Conservation (phyloP, 2,888 invertebrate species). For the Furcula furcula region DNA sequence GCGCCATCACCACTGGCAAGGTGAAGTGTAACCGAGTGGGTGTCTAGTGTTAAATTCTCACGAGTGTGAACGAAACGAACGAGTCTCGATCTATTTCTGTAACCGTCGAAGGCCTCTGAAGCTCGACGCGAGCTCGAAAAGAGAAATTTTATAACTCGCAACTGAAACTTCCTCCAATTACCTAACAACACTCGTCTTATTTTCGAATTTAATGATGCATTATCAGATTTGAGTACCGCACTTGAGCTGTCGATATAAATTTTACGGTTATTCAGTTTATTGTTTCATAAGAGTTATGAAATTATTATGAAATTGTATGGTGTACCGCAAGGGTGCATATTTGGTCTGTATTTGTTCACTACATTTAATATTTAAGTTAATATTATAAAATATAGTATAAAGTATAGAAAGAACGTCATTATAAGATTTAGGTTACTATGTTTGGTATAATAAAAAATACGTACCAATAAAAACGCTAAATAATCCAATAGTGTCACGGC, state of each 20-base stretch:
- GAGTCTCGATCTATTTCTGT: slow-evolving; percentile 73
- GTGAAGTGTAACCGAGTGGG: slow-evolving; percentile 77
- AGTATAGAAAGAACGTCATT: no score
- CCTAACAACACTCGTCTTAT: slow-evolving; percentile 41
- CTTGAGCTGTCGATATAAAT: slow-evolving; percentile 13
- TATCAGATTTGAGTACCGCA: slow-evolving; percentile 10
- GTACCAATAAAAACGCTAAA: slow-evolving; percentile 42
- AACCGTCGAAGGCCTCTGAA: slow-evolving; percentile 68
- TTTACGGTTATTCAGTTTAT: slow-evolving; percentile 9
- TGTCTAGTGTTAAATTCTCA: slow-evolving; percentile 73
- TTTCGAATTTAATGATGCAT: slow-evolving; percentile 22
- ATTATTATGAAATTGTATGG: slow-evolving; percentile 9
- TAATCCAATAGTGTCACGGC: slow-evolving; percentile 62
- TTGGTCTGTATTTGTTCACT: slow-evolving; percentile 10
- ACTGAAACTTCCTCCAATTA: slow-evolving; percentile 60
- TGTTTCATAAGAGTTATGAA: slow-evolving; percentile 10
- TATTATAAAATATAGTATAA: no score
- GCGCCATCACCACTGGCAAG: slow-evolving; percentile 75
- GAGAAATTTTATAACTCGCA: slow-evolving; percentile 60
- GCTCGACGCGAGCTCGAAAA: slow-evolving; percentile 40
- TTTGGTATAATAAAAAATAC: slow-evolving; percentile 31
- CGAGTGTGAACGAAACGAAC: slow-evolving; percentile 71
- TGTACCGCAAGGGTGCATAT: slow-evolving; percentile 20
- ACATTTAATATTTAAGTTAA: slow-evolving; percentile 1
- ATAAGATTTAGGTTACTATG: no score